Conservation (phyloP, 2,888 invertebrate genomes). For the Himalopsyche anomala region DNA sequence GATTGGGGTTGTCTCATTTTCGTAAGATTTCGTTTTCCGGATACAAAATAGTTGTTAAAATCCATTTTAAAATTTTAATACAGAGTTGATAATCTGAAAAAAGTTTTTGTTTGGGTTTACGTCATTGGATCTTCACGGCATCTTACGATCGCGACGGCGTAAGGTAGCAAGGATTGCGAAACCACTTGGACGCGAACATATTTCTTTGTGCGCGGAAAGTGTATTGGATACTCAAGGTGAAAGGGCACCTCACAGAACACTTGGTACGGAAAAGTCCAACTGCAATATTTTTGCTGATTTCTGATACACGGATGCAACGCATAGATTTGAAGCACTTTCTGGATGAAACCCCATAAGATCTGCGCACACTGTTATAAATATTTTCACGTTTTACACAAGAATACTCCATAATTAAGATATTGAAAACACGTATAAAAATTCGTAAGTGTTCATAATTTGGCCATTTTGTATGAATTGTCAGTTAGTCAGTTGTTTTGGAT, state of each 20-base stretch:
- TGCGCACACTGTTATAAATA: constrained; percentile 44
- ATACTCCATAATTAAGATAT: constrained; percentile 63
- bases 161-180: neutral
- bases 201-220: constrained; percentile 27
- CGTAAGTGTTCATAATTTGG: constrained; percentile 48
- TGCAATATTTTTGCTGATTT: constrained; percentile 51
- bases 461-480: constrained; percentile 53
- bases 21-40: neutral
- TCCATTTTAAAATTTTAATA: constrained; percentile 44
- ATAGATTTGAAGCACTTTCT: constrained; percentile 47
- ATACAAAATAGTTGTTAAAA: constrained; percentile 45
- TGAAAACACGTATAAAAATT: constrained; percentile 52
- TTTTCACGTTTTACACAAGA: constrained; percentile 51
- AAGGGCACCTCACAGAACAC: constrained; percentile 52
- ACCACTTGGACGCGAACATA: constrained; percentile 22
- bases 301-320: constrained; percentile 25
- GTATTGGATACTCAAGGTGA: constrained; percentile 24
- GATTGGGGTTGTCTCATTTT: neutral
- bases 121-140: constrained; percentile 34
- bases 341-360: constrained; percentile 5
- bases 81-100: neutral
- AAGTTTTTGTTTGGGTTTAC: constrained; percentile 14
- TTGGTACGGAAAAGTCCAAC: constrained; percentile 59
- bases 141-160: neutral
- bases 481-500: neutral